Conservation (phyloP, 35 echinoderm and acorn worm genomes). For the Diadema setosum region DNA sequence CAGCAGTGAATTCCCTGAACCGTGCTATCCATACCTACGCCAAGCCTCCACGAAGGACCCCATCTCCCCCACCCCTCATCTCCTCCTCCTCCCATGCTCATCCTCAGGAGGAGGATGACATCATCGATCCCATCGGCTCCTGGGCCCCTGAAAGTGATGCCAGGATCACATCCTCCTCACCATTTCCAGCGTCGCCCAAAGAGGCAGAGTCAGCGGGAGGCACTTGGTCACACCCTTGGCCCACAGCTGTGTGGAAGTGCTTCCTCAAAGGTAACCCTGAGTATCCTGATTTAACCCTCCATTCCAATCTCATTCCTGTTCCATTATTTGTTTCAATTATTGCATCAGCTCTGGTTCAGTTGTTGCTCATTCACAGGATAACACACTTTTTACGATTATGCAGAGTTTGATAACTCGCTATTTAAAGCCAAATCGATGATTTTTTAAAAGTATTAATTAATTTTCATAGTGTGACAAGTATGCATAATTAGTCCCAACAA, state of each 20-base stretch:
- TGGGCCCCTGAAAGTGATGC: background rate
- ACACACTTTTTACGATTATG: too few relatives aligned
- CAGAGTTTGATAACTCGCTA: too few relatives aligned
- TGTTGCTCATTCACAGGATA: too few relatives aligned
- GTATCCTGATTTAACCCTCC: too few relatives aligned
- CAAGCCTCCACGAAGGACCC: slow-evolving; percentile 16
- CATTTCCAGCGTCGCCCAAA: slow-evolving; percentile 35
- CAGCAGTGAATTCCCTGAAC: background rate
- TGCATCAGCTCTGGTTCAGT: too few relatives aligned
- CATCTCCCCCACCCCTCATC: background rate
- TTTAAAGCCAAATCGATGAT: too few relatives aligned
- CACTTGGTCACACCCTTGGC: slow-evolving; percentile 53
- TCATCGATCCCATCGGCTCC: background rate
- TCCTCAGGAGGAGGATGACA: background rate
- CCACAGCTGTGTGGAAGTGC: slow-evolving; percentile 51
- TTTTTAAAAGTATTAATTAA: too few relatives aligned
- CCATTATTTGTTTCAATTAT: too few relatives aligned
- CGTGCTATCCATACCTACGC: slow-evolving; percentile 39
- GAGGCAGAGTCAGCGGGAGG: background rate
- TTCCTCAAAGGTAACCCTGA: slow-evolving; percentile 52
- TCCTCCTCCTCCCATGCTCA: background rate
- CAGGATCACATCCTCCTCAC: slow-evolving; percentile 54
- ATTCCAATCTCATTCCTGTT: too few relatives aligned
- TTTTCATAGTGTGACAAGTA: too few relatives aligned
- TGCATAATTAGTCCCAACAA: too few relatives aligned